phyloP scores from a whole-genome alignment of 2,888 invertebrate species.

The Cylloceria caligata region DNA sequence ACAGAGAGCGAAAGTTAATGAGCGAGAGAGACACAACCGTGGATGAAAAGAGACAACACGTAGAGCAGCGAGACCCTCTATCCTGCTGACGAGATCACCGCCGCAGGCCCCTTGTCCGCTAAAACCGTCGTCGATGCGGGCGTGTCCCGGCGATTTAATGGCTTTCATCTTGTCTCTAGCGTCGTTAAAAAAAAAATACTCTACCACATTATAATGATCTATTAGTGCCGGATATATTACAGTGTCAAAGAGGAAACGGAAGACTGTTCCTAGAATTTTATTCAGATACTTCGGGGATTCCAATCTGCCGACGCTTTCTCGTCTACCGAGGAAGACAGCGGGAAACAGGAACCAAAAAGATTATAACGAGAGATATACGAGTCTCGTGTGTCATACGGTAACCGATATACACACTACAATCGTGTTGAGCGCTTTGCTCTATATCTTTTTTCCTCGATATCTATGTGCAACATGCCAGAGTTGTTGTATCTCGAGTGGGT shows the following conservation, averaged over 20 bases:
- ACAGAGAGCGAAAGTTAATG: slow-evolving; percentile 36
- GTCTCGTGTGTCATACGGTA: background rate
- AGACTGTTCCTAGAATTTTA: slow-evolving; percentile 3
- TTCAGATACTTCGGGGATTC: slow-evolving; percentile 1
- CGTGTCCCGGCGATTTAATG: slow-evolving; percentile 56
- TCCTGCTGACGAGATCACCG: slow-evolving; percentile 44
- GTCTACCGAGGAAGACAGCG: background rate
- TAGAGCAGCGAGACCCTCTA: slow-evolving; percentile 21
- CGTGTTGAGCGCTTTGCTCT: background rate
- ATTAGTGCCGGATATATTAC: slow-evolving; percentile 12
- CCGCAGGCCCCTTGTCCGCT: slow-evolving; percentile 35
- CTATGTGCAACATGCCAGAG: background rate
- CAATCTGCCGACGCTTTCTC: background rate
- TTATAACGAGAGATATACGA: background rate
- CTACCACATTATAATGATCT: slow-evolving; percentile 3
- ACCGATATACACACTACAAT: background rate
- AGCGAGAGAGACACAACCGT: slow-evolving; percentile 19
- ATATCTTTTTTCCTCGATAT: background rate
- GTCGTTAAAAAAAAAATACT: slow-evolving; percentile 28
- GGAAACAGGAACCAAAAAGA: background rate
- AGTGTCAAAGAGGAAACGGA: background rate
- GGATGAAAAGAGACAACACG: slow-evolving; percentile 14
- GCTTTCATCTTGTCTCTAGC: slow-evolving; percentile 34
- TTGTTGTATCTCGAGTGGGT: slow-evolving; percentile 71
- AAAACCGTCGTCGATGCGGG: slow-evolving; percentile 64